Evolutionary conservation across 1,140 invertebrate genomes (phyloP).

Genomic region (Acromyrmex heyeri): DNA sequence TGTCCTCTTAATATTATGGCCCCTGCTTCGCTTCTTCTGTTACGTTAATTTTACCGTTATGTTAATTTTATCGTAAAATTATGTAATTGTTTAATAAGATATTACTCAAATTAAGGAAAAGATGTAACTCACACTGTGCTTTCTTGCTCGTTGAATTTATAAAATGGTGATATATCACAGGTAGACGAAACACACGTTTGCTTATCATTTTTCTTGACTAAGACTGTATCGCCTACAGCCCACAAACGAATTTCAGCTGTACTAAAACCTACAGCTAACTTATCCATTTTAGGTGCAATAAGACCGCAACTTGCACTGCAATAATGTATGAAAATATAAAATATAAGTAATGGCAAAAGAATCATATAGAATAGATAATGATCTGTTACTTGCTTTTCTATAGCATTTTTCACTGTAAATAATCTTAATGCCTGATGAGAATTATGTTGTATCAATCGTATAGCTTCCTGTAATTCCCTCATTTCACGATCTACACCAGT

Average conservation of each 20-base stretch:
- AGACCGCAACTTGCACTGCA: slow-evolving; percentile 88
- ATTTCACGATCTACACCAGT: slow-evolving; percentile 88
- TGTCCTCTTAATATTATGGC: slow-evolving; percentile 90
- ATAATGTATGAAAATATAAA: slow-evolving; percentile 10
- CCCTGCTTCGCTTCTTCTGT: slow-evolving; percentile 84
- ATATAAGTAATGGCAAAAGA: neutral
- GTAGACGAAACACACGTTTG: slow-evolving; percentile 77
- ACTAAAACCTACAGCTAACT: slow-evolving; percentile 88
- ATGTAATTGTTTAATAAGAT: neutral
- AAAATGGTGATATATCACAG: slow-evolving; percentile 75
- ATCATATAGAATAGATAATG: neutral
- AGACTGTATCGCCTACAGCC: slow-evolving; percentile 88
- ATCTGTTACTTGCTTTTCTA: slow-evolving; percentile 86
- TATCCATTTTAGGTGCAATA: slow-evolving; percentile 88
- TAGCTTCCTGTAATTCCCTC: slow-evolving; percentile 88
- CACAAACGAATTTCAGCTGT: slow-evolving; percentile 89
- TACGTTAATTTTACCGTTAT: neutral
- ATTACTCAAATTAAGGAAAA: neutral
- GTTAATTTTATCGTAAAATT: neutral
- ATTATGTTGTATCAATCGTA: slow-evolving; percentile 87
- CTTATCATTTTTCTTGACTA: slow-evolving; percentile 81
- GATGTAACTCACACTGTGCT: slow-evolving; percentile 74
- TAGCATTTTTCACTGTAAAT: slow-evolving; percentile 88
- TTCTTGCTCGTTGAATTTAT: slow-evolving; percentile 71
- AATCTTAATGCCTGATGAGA: slow-evolving; percentile 88